Evolutionary conservation across 2,113 vertebrate species (phyloP).

Genomic region (Spermophilus dauricus): DNA sequence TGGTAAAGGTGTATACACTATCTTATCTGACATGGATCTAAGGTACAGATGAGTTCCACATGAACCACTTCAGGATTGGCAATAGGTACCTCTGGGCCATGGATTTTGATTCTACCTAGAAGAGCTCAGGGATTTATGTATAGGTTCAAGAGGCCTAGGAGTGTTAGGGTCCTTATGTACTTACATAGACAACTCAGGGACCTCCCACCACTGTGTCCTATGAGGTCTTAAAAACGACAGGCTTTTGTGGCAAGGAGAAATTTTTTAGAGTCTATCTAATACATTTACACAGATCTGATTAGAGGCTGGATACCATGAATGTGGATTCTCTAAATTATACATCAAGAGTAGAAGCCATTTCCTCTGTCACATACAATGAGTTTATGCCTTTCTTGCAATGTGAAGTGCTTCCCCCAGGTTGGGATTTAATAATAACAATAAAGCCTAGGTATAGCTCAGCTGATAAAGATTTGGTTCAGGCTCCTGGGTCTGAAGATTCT

Average conservation of each 20-base stretch:
- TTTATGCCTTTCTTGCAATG: neutral
- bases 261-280: neutral
- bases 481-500: neutral
- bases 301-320: neutral
- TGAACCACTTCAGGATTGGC: neutral
- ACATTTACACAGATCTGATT: neutral
- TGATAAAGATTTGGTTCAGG: neutral
- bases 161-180: neutral
- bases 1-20: neutral
- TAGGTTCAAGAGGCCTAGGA: neutral
- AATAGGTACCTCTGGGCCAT: neutral
- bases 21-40: neutral
- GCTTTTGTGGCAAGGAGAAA: neutral
- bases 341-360: neutral
- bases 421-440: neutral
- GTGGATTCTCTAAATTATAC: neutral
- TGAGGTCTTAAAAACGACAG: neutral
- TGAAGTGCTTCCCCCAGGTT: neutral
- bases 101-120: neutral
- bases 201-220: neutral
- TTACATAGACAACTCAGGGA: neutral
- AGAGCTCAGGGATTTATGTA: neutral
- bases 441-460: neutral
- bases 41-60: neutral
- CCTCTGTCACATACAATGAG: neutral